Evolutionary conservation across 2,888 invertebrate genomes (phyloP).

Genomic region (Autographa gamma): DNA sequence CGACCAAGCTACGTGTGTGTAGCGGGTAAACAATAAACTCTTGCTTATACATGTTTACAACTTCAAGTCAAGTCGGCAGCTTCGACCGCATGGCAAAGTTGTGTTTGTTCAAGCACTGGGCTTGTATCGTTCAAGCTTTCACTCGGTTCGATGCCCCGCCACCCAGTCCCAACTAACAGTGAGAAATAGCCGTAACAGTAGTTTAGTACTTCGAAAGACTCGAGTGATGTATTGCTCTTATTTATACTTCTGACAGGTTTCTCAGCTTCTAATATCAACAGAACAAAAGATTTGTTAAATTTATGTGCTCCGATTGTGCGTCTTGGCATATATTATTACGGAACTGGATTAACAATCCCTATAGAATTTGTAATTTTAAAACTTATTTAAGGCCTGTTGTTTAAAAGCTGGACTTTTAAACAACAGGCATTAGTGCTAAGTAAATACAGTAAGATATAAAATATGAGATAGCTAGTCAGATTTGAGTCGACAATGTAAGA

Average conservation of each 20-base stretch:
- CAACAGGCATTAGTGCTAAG: not conserved
- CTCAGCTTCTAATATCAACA: conserved; percentile 43
- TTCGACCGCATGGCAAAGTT: conserved; percentile 53
- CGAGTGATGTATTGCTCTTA: conserved; percentile 55
- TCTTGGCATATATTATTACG: conserved; percentile 24
- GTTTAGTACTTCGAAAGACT: conserved; percentile 62
- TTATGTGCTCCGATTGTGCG: conserved; percentile 34
- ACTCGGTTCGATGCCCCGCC: conserved; percentile 71
- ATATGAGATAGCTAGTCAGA: conserved; percentile 31
- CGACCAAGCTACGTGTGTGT: conserved; percentile 19
- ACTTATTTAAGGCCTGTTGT: not conserved
- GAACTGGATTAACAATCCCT: conserved; percentile 14
- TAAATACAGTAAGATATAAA: conserved; percentile 7
- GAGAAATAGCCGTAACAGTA: conserved; percentile 64
- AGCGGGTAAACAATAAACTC: conserved; percentile 51
- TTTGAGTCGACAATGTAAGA: conserved; percentile 33
- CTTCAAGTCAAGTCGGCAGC: conserved; percentile 47
- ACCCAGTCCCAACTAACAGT: conserved; percentile 57
- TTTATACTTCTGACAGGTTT: conserved; percentile 52
- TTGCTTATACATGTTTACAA: conserved; percentile 45
- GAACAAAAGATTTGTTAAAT: conserved; percentile 32
- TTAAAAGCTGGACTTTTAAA: no score
- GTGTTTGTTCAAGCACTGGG: conserved; percentile 60
- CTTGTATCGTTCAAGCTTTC: conserved; percentile 69
- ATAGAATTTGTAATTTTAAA: not conserved